phyloP scores from a whole-genome alignment of 2,113 vertebrate genomes.

The Anser cygnoides region DNA sequence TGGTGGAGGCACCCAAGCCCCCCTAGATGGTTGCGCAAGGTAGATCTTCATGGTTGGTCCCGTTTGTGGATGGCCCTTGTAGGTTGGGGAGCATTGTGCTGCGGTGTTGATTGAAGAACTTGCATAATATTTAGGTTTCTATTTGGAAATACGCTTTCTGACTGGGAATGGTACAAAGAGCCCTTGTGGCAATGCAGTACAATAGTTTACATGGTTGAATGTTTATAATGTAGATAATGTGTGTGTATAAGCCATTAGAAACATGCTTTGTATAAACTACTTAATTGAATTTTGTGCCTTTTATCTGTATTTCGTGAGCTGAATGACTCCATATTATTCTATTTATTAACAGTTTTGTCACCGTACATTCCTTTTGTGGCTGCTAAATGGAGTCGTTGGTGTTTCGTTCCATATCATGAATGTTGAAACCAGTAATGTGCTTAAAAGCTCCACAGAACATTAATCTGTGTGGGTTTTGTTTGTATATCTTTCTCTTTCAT shows the following conservation, averaged over 20 bases:
- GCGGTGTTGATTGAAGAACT: background rate
- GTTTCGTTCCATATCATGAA: background rate
- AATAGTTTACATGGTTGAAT: background rate
- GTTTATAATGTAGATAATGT: background rate
- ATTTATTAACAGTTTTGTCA: background rate
- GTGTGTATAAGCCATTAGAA: background rate
- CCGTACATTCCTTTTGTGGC: fast-evolving
- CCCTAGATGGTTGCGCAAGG: fast-evolving
- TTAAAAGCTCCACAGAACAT: background rate
- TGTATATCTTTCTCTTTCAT: background rate
- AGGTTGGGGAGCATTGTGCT: background rate
- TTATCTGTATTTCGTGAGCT: background rate
- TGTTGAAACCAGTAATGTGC: background rate
- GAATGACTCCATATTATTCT: background rate
- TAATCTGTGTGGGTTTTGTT: background rate
- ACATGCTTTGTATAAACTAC: background rate
- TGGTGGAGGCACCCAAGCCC: background rate
- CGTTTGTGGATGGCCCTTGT: fast-evolving
- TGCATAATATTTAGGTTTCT: background rate
- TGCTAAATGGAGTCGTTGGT: background rate
- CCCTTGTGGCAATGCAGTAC: background rate
- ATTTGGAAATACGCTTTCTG: background rate
- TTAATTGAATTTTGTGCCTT: background rate
- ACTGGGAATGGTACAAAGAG: background rate
- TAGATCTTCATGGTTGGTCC: background rate